Evolutionary conservation across 2,888 invertebrate species (phyloP).

Genomic region (Apamea monoglypha): DNA sequence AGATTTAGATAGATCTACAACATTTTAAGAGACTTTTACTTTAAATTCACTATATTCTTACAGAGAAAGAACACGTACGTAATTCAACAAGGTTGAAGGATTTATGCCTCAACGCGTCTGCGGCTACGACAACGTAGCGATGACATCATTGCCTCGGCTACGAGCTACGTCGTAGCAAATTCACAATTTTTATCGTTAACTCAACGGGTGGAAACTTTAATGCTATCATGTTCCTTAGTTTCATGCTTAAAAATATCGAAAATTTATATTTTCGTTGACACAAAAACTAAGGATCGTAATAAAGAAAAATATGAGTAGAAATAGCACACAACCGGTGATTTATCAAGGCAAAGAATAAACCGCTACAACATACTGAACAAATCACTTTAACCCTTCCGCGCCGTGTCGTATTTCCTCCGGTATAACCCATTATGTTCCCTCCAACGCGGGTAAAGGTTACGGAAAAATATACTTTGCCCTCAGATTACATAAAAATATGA

Average conservation of each 20-base stretch:
- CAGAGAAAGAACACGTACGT: background rate
- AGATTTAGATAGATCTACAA: background rate
- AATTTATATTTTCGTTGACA: too few species aligned
- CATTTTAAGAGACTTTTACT: background rate
- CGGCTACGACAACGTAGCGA: conserved; percentile 31
- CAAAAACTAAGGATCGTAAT: too few species aligned
- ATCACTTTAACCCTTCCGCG: conserved; percentile 42
- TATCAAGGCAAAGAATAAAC: conserved; percentile 33
- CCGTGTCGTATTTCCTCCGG: conserved; percentile 47
- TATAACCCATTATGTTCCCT: conserved; percentile 34
- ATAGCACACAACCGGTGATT: conserved; percentile 23
- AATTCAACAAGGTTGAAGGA: background rate
- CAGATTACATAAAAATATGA: conserved; percentile 4
- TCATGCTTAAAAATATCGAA: background rate
- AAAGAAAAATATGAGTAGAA: conserved; percentile 2
- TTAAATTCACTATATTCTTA: background rate
- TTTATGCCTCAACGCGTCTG: conserved; percentile 1
- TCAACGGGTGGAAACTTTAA: conserved; percentile 13
- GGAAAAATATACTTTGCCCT: conserved; percentile 6
- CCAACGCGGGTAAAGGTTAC: conserved; percentile 23
- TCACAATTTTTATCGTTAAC: background rate
- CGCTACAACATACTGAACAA: conserved; percentile 43
- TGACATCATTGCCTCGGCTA: conserved; percentile 29
- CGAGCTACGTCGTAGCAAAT: conserved; percentile 49
- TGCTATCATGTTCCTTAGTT: background rate